A percentile compares a stretch with the other conserved stretches of the same genome.
Evolutionary conservation across 1,140 invertebrate species (phyloP).

Genomic region (Marisa cornuarietis): DNA sequence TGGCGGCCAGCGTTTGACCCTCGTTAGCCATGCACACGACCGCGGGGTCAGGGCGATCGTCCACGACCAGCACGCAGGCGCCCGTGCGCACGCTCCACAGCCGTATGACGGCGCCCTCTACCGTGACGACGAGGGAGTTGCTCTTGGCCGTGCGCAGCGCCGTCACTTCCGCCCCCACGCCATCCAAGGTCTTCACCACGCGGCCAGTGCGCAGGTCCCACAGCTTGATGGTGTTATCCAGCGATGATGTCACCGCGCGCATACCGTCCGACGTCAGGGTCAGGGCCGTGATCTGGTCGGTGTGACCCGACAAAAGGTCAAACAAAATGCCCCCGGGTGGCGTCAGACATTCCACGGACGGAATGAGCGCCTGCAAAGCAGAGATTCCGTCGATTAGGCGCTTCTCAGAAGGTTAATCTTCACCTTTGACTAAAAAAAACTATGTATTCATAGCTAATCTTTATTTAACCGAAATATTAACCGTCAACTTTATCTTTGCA

Average conservation of each 20-base stretch:
- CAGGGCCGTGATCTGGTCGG: slow-evolving; percentile 58
- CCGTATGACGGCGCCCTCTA: slow-evolving; percentile 49
- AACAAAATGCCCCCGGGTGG: slow-evolving; percentile 60
- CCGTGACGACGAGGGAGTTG: slow-evolving; percentile 51
- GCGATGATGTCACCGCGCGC: slow-evolving; percentile 54
- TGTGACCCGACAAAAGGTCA: slow-evolving; percentile 60
- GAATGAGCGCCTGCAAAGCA: slow-evolving; percentile 46
- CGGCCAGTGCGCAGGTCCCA: slow-evolving; percentile 61
- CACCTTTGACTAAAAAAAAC: no score
- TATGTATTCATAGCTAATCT: no score
- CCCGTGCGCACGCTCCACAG: slow-evolving; percentile 49
- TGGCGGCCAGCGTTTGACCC: slow-evolving; percentile 51
- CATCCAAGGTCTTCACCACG: slow-evolving; percentile 56
- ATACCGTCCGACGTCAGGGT: slow-evolving; percentile 57
- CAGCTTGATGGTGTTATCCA: slow-evolving; percentile 60
- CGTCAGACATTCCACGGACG: slow-evolving; percentile 57
- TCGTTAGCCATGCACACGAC: slow-evolving; percentile 50
- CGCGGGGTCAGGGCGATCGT: slow-evolving; percentile 56
- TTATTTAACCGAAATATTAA: no score
- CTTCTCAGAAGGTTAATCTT: no score
- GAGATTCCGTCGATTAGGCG: no score
- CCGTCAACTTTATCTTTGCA: no score
- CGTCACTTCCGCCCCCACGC: slow-evolving; percentile 52
- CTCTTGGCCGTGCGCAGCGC: slow-evolving; percentile 46
- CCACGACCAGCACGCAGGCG: slow-evolving; percentile 41